These are phyloP conservation scores for Polyodon spathula DNA, from an alignment of 2,113 vertebrate species.

Conservation along the genomic window DNA sequence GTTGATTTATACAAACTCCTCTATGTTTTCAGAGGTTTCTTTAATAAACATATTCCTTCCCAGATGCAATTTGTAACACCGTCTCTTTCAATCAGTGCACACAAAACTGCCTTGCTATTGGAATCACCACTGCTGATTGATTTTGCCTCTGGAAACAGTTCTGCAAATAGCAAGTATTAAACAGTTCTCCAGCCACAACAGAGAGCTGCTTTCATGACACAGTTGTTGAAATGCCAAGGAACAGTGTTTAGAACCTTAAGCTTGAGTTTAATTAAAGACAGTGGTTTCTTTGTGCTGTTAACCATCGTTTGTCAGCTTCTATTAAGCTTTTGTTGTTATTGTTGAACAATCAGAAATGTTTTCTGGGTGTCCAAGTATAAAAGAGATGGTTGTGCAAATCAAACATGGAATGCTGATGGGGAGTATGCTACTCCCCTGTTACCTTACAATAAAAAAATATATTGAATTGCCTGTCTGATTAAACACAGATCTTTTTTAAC, in stretches of 20 bases:
- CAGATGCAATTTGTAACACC: conserved; percentile 6
- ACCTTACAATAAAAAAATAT: no score
- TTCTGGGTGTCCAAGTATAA: no score
- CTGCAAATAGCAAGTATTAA: conserved; percentile 10
- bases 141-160: conserved; percentile 9
- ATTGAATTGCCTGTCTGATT: no score
- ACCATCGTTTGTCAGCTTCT: neutral
- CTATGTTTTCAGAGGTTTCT: neutral
- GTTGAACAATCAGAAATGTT: no score
- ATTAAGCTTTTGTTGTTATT: no score
- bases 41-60: neutral
- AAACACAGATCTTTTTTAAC: conserved; percentile 22
- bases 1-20: neutral
- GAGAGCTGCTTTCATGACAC: neutral
- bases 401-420: no score
- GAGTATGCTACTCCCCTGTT: no score
- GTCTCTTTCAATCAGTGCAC: conserved; percentile 7
- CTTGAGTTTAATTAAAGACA: neutral
- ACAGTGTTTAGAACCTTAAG: neutral
- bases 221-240: neutral
- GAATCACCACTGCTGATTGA: conserved; percentile 9
- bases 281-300: neutral
- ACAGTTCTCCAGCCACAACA: neutral
- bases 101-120: conserved; percentile 5
- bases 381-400: no score